Base-by-base conservation (phyloP, 2,888 invertebrate species). In the Leucoptera coffeella region DNA sequence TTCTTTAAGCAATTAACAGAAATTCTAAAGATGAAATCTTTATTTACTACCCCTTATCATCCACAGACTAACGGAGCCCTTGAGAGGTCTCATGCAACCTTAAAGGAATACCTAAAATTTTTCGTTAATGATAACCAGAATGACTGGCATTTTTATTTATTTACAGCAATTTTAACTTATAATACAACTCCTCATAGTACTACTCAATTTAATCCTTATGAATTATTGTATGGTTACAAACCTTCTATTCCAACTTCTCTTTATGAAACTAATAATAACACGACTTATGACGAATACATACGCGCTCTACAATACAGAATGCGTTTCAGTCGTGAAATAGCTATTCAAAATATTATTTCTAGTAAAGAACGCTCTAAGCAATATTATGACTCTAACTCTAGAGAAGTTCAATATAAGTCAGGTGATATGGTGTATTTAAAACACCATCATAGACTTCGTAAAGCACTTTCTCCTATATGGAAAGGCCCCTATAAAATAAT, bases 171-270 rank as follows among this genome's bases (percentile, higher is more conserved):
- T 29, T 39, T 45, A 1, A 38, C 41, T 22, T 19, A 33, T n/a
- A n/a, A n/a, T n/a, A n/a, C n/a, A n/a, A n/a, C n/a, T n/a, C n/a
- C n/a, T n/a, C n/a, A n/a, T n/a, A 13, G 28, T 42, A n/a, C 38
- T 2, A 50, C 49, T 3, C 35, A 41, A 8, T 46, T 37, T 23
- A 39, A 46, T 1, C 50, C 49, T 3, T 45, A 38, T 15, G 52
- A 54, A 35, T 28, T 53, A 22, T 2, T 51, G 3, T 54, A 47
- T 29, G 50, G 47, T 4, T 31, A 39, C 23, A 46, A 46, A 34
- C 38, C 50, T 2, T 32, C 14, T n/a, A 30, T 49, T 7, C 46
- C 49, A 4, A 32, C 28, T 32, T 39, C 42, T 0, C 12, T 38
- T 1, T 32, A 35, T 21, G 36, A 37, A 4, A 30, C 32, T 26